A percentile compares a stretch with the other conserved stretches of the same genome.
phyloP scores from a whole-genome alignment of 2,888 invertebrate species.

The Ophion obscuratus region DNA sequence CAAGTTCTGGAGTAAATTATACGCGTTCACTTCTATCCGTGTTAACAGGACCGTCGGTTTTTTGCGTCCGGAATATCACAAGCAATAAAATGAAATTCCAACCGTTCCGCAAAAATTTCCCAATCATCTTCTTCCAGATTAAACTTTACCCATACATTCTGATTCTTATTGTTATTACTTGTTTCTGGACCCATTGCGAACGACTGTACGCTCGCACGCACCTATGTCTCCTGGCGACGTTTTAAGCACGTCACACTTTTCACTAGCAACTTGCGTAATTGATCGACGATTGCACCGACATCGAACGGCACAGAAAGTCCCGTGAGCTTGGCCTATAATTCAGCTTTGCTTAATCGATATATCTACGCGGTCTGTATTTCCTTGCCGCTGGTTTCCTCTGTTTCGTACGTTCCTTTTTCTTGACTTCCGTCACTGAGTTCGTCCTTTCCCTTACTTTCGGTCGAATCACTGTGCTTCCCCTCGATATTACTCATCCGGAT shows the following conservation, averaged over 20 bases:
- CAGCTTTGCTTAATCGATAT: constrained; percentile 11
- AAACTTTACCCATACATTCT: constrained; percentile 32
- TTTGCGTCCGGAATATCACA: constrained; percentile 25
- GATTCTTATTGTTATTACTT: constrained; percentile 24
- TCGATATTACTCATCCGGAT: constrained; percentile 23
- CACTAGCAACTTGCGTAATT: constrained; percentile 29
- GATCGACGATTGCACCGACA: not conserved
- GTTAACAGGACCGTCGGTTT: constrained; percentile 31
- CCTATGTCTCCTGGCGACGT: not conserved
- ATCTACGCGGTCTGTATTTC: constrained; percentile 32
- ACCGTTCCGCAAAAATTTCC: constrained; percentile 40
- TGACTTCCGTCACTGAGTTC: constrained; percentile 17
- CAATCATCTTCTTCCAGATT: constrained; percentile 44
- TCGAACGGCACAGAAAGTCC: constrained; percentile 1
- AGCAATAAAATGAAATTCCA: constrained; percentile 34
- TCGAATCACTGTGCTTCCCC: constrained; percentile 20
- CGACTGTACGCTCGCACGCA: not conserved
- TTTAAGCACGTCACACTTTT: not conserved
- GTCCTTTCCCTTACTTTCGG: constrained; percentile 7
- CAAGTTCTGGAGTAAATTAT: constrained; percentile 28
- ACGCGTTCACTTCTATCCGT: constrained; percentile 35
- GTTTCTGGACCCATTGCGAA: constrained; percentile 1
- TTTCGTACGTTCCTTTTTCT: constrained; percentile 2
- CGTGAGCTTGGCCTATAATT: constrained; percentile 12
- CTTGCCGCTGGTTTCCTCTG: not conserved